Conservation (phyloP, 2,797 vertebrate species). For the Acridotheres tristis region DNA sequence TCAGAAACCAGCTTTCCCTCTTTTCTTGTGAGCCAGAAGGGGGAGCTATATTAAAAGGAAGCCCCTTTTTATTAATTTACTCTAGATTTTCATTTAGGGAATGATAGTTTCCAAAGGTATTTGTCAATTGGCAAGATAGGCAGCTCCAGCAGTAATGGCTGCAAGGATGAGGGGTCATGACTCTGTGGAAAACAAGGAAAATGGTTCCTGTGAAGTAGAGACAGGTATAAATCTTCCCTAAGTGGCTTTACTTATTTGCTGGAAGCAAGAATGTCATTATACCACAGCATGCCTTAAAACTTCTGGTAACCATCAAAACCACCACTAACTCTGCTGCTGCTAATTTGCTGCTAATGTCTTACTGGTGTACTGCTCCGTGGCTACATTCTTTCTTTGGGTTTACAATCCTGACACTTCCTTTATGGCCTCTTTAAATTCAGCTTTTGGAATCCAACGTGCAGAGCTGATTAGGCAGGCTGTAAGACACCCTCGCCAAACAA, state of each 20-base stretch:
- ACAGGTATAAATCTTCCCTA: slow-evolving; percentile 21
- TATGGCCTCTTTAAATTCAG: not conserved
- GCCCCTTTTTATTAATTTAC: not conserved
- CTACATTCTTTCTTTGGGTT: not conserved
- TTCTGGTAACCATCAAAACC: slow-evolving; percentile 34
- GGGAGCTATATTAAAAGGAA: not conserved
- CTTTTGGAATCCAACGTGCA: not conserved
- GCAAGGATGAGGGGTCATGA: not conserved
- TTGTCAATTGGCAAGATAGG: not conserved
- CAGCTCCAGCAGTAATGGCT: not conserved
- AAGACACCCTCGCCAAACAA: not conserved
- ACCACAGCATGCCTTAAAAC: not conserved
- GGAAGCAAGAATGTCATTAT: slow-evolving; percentile 1
- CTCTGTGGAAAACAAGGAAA: not conserved
- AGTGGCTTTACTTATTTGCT: slow-evolving; percentile 18
- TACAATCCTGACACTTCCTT: not conserved
- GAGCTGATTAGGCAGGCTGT: not conserved
- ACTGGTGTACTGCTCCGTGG: not conserved
- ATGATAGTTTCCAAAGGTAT: not conserved
- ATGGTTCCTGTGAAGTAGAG: not conserved
- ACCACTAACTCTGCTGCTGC: not conserved
- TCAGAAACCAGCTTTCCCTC: not conserved
- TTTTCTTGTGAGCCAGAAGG: not conserved
- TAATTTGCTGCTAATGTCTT: slow-evolving; percentile 34
- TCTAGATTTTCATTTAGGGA: not conserved